Conservation (phyloP, 2,888 invertebrate species). For the Cactoblastis cactorum region DNA sequence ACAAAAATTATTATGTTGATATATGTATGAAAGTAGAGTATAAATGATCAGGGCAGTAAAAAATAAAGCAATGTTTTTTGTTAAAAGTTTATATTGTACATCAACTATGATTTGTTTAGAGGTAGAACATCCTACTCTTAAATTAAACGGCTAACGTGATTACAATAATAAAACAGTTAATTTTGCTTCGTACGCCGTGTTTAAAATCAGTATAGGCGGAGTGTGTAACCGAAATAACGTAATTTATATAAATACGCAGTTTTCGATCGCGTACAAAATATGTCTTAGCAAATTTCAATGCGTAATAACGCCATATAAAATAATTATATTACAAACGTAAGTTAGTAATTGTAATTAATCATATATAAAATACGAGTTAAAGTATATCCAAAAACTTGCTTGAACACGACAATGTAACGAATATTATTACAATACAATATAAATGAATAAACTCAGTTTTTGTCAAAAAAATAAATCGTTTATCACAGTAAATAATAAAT, state of each 20-base stretch:
- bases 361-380: conserved; percentile 13
- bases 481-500: conserved; percentile 77
- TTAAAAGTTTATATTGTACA: conserved; percentile 78
- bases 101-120: conserved; percentile 77
- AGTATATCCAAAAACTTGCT: conserved; percentile 11
- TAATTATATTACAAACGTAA: conserved; percentile 16
- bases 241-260: conserved; percentile 19
- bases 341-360: conserved; percentile 8
- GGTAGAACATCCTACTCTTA: conserved; percentile 78
- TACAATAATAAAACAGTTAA: conserved; percentile 62
- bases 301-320: conserved; percentile 8
- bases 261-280: conserved; percentile 1
- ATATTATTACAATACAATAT: conserved; percentile 2
- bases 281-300: conserved; percentile 10
- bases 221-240: conserved; percentile 50
- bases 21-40: too few species aligned
- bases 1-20: not conserved
- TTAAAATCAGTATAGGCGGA: conserved; percentile 74
- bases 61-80: conserved; percentile 46
- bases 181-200: conserved; percentile 52
- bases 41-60: conserved; percentile 19
- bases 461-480: conserved; percentile 38
- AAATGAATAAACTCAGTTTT: conserved; percentile 7
- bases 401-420: conserved; percentile 1
- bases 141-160: conserved; percentile 70